Conservation (phyloP, 2,113 vertebrate species). For the Genyomyrus donnyi region DNA sequence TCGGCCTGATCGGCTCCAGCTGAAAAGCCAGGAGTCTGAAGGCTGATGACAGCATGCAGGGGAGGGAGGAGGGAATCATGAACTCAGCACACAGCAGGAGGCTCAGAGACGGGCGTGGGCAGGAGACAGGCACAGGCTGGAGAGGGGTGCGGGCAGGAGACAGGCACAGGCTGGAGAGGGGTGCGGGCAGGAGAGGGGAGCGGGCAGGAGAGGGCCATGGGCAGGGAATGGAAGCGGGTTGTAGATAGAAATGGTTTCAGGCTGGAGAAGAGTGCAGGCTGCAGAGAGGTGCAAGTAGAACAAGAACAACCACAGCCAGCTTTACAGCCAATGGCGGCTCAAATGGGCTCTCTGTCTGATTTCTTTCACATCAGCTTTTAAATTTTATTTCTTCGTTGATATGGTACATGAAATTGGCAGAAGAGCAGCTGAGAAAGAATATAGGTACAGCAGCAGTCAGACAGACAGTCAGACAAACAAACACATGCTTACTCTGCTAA, state of each 20-base stretch:
- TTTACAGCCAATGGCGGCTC: no score
- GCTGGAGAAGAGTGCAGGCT: not conserved
- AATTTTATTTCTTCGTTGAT: not conserved
- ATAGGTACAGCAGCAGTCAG: not conserved
- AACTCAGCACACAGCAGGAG: not conserved
- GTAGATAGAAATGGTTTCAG: no score
- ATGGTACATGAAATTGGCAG: not conserved
- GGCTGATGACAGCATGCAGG: not conserved
- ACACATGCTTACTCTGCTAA: slow-evolving; percentile 77
- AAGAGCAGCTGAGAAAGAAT: not conserved
- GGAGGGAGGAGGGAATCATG: not conserved
- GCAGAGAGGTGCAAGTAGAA: no score
- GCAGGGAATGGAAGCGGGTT: no score
- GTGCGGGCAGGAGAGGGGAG: not conserved
- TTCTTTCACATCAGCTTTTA: not conserved
- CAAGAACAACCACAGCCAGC: no score
- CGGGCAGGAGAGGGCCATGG: accelerated
- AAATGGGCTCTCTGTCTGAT: no score
- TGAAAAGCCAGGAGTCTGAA: not conserved
- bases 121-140: not conserved
- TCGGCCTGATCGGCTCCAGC: slow-evolving; percentile 1
- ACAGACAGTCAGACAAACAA: not conserved
- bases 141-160: not conserved
- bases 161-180: no score
- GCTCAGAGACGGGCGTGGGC: not conserved